phyloP scores from a whole-genome alignment of 2,888 invertebrate genomes.

The Resseliella maxima region DNA sequence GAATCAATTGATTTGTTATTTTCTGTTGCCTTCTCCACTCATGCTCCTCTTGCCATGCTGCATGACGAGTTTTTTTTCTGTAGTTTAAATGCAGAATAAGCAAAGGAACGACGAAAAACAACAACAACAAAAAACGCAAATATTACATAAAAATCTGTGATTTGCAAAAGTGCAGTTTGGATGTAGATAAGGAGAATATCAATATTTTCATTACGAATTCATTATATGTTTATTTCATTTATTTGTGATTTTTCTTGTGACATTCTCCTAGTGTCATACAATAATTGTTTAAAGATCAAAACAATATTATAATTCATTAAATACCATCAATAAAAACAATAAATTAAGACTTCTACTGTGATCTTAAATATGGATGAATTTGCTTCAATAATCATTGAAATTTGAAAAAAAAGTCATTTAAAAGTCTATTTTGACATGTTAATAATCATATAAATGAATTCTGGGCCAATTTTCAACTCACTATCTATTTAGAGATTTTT shows the following conservation, averaged over 20 bases:
- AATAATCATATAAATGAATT: no score
- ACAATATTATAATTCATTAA: not conserved
- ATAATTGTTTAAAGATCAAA: not conserved
- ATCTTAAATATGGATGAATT: no score
- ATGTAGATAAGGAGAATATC: no score
- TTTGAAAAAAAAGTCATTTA: no score
- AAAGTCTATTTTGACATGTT: no score
- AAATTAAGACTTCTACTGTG: not conserved
- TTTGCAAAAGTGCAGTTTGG: slow-evolving; percentile 30
- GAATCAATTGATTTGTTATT: not conserved
- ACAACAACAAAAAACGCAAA: slow-evolving; percentile 8
- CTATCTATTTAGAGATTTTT: no score
- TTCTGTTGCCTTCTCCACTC: not conserved
- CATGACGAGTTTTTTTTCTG: slow-evolving; percentile 26
- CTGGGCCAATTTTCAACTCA: no score
- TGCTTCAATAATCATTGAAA: no score
- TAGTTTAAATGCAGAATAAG: slow-evolving; percentile 13
- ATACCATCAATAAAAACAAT: not conserved
- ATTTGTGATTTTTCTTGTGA: no score
- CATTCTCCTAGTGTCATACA: not conserved
- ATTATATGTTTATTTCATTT: no score
- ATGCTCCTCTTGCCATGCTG: not conserved
- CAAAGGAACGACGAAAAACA: not conserved
- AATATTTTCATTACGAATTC: no score
- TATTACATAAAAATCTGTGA: slow-evolving; percentile 48